Base-by-base conservation (phyloP, 1,140 invertebrate genomes). In the Cyclargus thomasi region DNA sequence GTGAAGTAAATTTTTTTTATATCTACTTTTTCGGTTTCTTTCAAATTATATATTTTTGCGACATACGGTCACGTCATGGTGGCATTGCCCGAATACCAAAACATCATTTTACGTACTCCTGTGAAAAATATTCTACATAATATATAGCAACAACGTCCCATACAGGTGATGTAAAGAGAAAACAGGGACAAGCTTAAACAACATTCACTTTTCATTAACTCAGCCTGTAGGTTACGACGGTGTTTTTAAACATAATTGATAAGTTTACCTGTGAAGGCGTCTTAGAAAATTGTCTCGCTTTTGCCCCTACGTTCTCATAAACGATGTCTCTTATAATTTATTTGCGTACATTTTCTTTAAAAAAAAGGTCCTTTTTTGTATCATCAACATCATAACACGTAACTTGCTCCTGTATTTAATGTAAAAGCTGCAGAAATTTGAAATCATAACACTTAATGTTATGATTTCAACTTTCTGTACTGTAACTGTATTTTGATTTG, bases 171-270 rank as follows among this genome's bases (percentile, higher is more conserved):
- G 53, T 35, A 29, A 57, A 55, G n/a, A 66, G 53, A 57, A 59
- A 35, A 21, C 11, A 57, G 53, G 22, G 20, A 29, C 29, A 57
- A 53, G 65, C 64, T 65, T 64, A 55, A 59, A 66, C 55, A 66
- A 55, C 65, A 66, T 35, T 66, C 29, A 57, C 21, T 66, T 29
- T 29, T 66, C 35, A 59, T 66, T 66, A 66, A 53, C 16, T 17
- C 39, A 35, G 20, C 65, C 53, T 55, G 65, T 66, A 57, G 59
- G 23, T 66, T 66, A 59, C 65, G 20, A 55, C n/a, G 64, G 20
- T 18, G 29, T 57, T 23, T 66, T 66, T 59, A 59, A 66, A 23
- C 22, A 57, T 59, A 66, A 66, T 66, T 66, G 65, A 65, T 53
- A 29, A 65, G 64, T 57, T 65, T 65, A 65, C 64, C 23, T 53